These are phyloP conservation scores for Ceratosolen solmsi DNA, from an alignment of 1,140 invertebrate genomes.

Conservation along the genomic window DNA sequence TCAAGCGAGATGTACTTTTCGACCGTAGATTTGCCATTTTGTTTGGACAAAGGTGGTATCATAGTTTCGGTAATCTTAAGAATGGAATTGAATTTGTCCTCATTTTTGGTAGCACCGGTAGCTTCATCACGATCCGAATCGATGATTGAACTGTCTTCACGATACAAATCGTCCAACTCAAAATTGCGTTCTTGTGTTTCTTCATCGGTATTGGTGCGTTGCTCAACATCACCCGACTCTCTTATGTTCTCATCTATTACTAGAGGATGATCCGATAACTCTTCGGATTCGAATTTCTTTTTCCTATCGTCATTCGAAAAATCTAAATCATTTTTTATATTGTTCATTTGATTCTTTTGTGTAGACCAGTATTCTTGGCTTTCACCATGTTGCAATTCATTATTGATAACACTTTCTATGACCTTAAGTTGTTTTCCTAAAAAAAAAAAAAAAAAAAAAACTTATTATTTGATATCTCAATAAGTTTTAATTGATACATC, in stretches of 20 bases:
- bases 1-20: slow-evolving; percentile 63
- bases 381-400: slow-evolving; percentile 12
- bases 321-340: not conserved
- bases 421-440: not conserved
- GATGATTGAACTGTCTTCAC: slow-evolving; percentile 65
- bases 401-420: not conserved
- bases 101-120: not conserved
- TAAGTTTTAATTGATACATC: too few relatives aligned
- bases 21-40: not conserved
- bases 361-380: not conserved
- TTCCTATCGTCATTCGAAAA: slow-evolving; percentile 47
- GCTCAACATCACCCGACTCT: slow-evolving; percentile 47
- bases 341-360: not conserved
- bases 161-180: slow-evolving; percentile 69
- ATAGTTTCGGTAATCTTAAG: slow-evolving; percentile 10
- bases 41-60: too few relatives aligned
- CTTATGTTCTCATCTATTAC: slow-evolving; percentile 63
- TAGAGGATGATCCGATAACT: slow-evolving; percentile 66
- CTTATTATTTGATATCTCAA: too few relatives aligned
- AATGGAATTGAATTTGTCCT: slow-evolving; percentile 16
- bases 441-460: too few relatives aligned
- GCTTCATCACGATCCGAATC: slow-evolving; percentile 61
- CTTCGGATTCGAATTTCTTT: slow-evolving; percentile 68
- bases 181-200: slow-evolving; percentile 62
- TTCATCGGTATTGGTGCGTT: slow-evolving; percentile 63